Evolutionary conservation across 2,797 vertebrate genomes (phyloP).

Genomic region (Chlorospingus semifuscus): DNA sequence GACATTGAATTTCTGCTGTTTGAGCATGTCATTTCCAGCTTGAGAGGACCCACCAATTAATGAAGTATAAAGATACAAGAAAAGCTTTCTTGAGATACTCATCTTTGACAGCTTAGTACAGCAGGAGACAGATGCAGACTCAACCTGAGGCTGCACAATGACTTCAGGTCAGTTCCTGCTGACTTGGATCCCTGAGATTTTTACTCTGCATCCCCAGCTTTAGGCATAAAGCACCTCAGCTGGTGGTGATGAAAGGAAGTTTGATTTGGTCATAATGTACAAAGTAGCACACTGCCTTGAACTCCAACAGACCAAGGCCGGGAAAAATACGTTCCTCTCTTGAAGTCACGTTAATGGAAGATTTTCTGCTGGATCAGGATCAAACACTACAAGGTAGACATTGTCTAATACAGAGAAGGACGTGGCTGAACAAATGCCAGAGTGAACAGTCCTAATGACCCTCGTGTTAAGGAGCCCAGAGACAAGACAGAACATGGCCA

Average conservation of each 20-base stretch:
- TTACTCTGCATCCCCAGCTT: background rate
- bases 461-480: background rate
- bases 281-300: background rate
- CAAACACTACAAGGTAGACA: conserved; percentile 47
- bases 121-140: background rate
- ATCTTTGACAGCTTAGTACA: background rate
- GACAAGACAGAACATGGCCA: conserved; percentile 53
- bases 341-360: background rate
- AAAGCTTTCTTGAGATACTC: background rate
- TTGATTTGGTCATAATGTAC: fast-evolving
- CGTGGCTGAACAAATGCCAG: conserved; percentile 39
- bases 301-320: background rate
- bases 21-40: background rate
- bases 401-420: conserved; percentile 44
- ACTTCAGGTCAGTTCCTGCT: background rate
- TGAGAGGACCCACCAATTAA: background rate
- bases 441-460: conserved; percentile 27
- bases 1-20: background rate
- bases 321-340: background rate
- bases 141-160: fast-evolving
- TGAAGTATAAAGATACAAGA: background rate
- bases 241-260: background rate
- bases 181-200: background rate
- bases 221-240: background rate
- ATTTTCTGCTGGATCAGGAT: conserved; percentile 51